Conservation (phyloP, 1,140 invertebrate genomes). For the Amyelois transitella region DNA sequence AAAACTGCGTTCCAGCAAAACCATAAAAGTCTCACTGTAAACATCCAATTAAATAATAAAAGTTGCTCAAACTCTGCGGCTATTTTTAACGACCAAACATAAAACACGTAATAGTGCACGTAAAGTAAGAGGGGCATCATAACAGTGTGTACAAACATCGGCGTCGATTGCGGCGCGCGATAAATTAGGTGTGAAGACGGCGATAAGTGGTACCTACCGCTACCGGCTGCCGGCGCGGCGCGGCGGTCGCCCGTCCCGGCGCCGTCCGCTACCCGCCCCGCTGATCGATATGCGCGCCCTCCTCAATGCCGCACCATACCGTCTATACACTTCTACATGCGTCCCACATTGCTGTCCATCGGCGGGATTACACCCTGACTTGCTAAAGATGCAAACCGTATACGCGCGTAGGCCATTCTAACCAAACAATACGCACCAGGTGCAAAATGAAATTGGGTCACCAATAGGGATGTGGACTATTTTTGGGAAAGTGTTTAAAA, state of each 20-base stretch:
- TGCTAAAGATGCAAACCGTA: no score
- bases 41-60: background rate
- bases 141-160: conserved; percentile 29
- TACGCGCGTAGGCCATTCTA: no score
- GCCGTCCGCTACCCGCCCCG: conserved; percentile 18
- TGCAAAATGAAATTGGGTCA: no score
- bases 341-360: no score
- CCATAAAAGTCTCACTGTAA: background rate
- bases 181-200: conserved; percentile 67
- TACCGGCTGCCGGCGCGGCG: conserved; percentile 16
- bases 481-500: no score
- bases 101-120: conserved; percentile 17
- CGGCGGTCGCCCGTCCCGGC: conserved; percentile 7
- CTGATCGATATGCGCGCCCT: conserved; percentile 13
- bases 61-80: background rate
- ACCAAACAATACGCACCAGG: no score
- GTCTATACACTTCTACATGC: background rate
- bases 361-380: background rate
- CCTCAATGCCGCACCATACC: background rate
- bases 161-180: conserved; percentile 47
- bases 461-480: no score
- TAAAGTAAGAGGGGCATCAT: conserved; percentile 17
- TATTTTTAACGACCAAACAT: background rate
- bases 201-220: conserved; percentile 44
- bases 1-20: background rate